Evolutionary conservation across 2,888 invertebrate species (phyloP), one percentile per base, ranked within the genome.

Genomic region (Aleiodes leptofemur): DNA sequence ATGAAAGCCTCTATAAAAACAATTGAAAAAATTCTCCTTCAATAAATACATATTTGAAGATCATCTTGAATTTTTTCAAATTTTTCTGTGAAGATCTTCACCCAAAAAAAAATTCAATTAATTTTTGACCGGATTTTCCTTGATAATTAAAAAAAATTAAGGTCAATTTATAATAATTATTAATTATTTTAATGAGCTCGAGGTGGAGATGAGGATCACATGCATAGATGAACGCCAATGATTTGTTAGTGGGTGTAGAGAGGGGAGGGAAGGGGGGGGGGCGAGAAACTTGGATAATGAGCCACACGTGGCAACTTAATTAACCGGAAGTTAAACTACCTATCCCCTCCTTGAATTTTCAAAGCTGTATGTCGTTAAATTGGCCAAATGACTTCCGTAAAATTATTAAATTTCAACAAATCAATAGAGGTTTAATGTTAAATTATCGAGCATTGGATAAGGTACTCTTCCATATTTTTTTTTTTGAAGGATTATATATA

Each of bases 231-330:
- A 56, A 56, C 14, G 43, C 38, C 76, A 66, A 76, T 86, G 86
- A 86, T 85, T 85, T 85, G 85, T 86, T 83, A 79, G 78, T 80
- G 76, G 38, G 3, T 1, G 38, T 5, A 38, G 38, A 5, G 23
- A 23, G 23, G 23, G 23, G 23, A 2, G 23, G 23, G 23, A 2
- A 23, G 23, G 23, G 23, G 23, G 23, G 23, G 23, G 23, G 23
- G 23, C 23, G 23, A 23, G 23, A 81, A 82, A 83, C 82, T 83
- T 80, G 68, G 79, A 82, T 84, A 85, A 85, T 83, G 85, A 85
- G 84, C 84, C 82, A 82, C 85, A 84, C 86, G 84, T 86, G 85
- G 80, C 83, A 50, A 72, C 79, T 84, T 86, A 83, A 85, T 86
- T 83, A 85, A 81, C 80, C 75, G 76, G 72, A 78, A 77, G 55